These are phyloP conservation scores for Porites cylindrica DNA, from an alignment of 92 coral and sea anemone genomes.

Conservation along the genomic window DNA sequence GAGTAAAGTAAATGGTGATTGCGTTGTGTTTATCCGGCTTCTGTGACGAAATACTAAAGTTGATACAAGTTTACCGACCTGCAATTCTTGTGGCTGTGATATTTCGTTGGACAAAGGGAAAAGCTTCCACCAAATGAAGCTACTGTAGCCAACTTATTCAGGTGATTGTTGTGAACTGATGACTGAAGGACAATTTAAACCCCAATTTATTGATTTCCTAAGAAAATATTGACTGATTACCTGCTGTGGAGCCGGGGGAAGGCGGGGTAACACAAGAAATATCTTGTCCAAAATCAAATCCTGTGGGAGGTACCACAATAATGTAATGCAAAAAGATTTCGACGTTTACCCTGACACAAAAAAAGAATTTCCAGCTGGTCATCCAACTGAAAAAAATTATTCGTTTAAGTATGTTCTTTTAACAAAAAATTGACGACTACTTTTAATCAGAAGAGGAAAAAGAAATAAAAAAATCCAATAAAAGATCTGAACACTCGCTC, in stretches of 20 bases:
- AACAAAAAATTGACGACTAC: not conserved
- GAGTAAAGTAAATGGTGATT: too few species aligned
- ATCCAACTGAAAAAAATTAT: not conserved
- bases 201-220: not conserved
- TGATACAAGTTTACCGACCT: too few species aligned
- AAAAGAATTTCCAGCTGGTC: not conserved
- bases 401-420: not conserved
- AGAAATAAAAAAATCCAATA: too few species aligned
- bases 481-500: not conserved
- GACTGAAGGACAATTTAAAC: too few species aligned
- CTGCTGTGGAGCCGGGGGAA: not conserved
- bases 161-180: too few species aligned
- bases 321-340: slow-evolving; percentile 14
- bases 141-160: too few species aligned
- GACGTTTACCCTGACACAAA: not conserved
- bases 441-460: not conserved
- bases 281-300: not conserved
- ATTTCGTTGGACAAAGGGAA: not conserved
- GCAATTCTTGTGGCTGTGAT: not conserved
- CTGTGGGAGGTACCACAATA: slow-evolving; percentile 25
- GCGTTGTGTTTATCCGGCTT: not conserved
- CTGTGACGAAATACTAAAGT: not conserved
- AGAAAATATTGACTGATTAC: not conserved
- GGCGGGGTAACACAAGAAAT: slow-evolving; percentile 18
- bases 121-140: not conserved